Conservation (phyloP, 1,140 invertebrate genomes). For the Yoshiicerus persimilis region DNA sequence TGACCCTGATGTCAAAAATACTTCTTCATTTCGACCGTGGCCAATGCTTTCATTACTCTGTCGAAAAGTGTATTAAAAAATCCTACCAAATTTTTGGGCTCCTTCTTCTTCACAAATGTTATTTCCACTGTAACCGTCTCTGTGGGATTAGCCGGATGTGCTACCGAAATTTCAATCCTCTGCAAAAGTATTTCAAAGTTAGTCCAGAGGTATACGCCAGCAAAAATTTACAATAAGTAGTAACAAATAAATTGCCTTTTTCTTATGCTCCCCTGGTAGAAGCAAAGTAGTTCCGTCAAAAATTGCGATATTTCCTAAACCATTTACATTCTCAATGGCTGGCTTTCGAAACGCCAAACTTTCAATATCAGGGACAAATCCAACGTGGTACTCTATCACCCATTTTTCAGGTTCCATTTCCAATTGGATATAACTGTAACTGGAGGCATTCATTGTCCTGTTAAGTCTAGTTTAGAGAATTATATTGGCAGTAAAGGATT, state of each 20-base stretch:
- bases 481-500: too few species aligned
- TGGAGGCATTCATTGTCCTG: not conserved
- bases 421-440: not conserved
- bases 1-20: conserved; percentile 70
- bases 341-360: not conserved
- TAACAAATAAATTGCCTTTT: conserved; percentile 54
- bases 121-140: conserved; percentile 63
- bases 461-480: too few species aligned
- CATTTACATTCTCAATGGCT: not conserved
- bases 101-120: conserved; percentile 66
- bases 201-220: not conserved
- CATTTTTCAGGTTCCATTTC: not conserved
- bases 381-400: not conserved
- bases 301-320: not conserved
- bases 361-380: not conserved
- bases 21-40: conserved; percentile 72
- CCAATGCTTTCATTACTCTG: conserved; percentile 73
- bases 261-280: conserved; percentile 61
- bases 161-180: not conserved
- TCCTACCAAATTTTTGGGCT: conserved; percentile 69
- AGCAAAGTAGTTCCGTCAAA: conserved; percentile 77
- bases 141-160: not conserved
- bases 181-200: not conserved
- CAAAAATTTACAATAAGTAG: not conserved
- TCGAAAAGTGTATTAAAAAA: conserved; percentile 83